Evolutionary conservation across 2,113 vertebrate genomes (phyloP).

Genomic region (Rhineura floridana): DNA sequence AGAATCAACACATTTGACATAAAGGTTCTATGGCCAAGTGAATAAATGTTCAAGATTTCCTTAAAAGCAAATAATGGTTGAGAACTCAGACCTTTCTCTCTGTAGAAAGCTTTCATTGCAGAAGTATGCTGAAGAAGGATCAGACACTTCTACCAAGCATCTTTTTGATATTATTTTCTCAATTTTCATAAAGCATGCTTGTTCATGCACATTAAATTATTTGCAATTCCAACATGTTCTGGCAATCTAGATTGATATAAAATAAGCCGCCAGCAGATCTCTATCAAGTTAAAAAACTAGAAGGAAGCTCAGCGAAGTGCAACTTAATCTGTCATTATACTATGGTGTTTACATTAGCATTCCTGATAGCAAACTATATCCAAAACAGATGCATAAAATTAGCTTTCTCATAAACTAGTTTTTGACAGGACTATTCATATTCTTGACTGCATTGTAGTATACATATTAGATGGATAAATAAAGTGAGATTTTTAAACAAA

Average conservation of each 20-base stretch:
- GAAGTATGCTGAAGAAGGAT: conserved; percentile 5
- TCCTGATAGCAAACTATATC: conserved; percentile 28
- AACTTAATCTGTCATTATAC: conserved; percentile 40
- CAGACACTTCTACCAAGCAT: conserved; percentile 1
- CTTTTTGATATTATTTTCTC: conserved; percentile 5
- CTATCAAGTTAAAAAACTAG: neutral
- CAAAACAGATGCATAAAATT: conserved; percentile 17
- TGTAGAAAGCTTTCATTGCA: neutral
- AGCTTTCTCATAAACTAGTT: conserved; percentile 26
- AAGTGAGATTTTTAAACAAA: too few species aligned
- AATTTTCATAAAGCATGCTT: neutral
- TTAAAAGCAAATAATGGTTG: neutral
- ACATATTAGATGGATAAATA: conserved; percentile 10
- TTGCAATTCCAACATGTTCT: conserved; percentile 30
- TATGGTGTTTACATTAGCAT: conserved; percentile 41
- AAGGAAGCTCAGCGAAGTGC: neutral
- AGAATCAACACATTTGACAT: neutral
- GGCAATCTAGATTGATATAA: neutral
- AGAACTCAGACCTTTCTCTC: conserved; percentile 21
- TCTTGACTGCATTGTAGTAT: neutral
- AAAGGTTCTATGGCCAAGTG: neutral
- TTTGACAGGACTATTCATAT: conserved; percentile 7
- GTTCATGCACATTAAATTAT: conserved; percentile 29
- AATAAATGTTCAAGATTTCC: neutral
- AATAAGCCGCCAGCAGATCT: conserved; percentile 23